Evolutionary conservation across 2,797 vertebrate species (phyloP).

Genomic region (Antrozous pallidus): DNA sequence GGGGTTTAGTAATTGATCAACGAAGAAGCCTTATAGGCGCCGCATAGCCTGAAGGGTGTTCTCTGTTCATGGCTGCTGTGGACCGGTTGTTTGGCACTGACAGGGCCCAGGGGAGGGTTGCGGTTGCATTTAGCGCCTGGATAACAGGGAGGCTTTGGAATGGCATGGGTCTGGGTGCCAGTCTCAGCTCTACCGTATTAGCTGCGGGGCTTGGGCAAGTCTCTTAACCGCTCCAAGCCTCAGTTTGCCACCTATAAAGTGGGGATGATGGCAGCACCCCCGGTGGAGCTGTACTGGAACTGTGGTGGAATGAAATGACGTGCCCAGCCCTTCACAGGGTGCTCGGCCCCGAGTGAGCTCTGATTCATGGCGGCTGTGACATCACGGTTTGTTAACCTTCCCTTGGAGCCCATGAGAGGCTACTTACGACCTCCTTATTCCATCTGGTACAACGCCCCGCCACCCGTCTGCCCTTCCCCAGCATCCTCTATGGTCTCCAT

Average conservation of each 20-base stretch:
- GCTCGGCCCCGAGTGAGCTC: neutral
- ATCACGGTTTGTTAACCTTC: neutral
- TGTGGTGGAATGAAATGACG: neutral
- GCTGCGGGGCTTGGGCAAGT: neutral
- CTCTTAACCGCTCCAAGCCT: neutral
- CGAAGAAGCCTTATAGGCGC: fast-evolving
- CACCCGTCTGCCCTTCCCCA: neutral
- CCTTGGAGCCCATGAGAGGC: neutral
- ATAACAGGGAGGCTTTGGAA: neutral
- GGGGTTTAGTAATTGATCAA: neutral
- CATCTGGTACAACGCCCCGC: neutral
- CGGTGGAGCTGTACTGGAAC: neutral
- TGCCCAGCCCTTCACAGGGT: fast-evolving
- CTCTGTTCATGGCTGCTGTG: fast-evolving
- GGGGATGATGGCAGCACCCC: too few relatives aligned
- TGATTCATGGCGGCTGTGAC: fast-evolving
- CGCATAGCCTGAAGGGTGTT: neutral
- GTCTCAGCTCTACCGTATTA: neutral
- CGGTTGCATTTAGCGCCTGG: neutral
- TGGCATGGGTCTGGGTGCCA: neutral
- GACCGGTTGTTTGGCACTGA: too few relatives aligned
- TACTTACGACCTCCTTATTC: neutral
- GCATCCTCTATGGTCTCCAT: neutral
- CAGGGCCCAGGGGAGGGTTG: neutral
- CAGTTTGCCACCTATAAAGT: neutral